Conservation (phyloP, 2,113 vertebrate genomes). For the Theristicus caerulescens region DNA sequence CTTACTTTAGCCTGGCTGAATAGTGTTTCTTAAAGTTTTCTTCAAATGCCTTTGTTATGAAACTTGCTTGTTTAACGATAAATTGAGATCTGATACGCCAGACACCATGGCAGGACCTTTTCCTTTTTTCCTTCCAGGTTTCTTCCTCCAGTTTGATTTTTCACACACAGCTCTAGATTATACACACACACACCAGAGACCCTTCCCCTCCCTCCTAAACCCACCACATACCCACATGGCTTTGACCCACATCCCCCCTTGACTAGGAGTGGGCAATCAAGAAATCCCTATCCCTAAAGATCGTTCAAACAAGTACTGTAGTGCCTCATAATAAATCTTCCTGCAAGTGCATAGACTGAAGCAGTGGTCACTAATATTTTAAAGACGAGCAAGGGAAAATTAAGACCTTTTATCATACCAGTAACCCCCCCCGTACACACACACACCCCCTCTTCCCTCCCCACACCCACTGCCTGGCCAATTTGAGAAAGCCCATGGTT, state of each 20-base stretch:
- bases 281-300: not conserved
- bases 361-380: not conserved
- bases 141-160: not conserved
- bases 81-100: not conserved
- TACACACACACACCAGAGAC: rapidly evolving
- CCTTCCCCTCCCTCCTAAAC: not conserved
- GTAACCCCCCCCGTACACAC: not conserved
- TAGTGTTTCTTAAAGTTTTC: not conserved
- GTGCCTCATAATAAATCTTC: too few species aligned
- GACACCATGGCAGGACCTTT: not conserved
- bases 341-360: not conserved
- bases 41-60: not conserved
- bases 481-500: not conserved
- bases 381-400: not conserved
- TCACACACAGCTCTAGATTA: not conserved
- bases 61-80: not conserved
- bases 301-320: not conserved
- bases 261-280: not conserved
- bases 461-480: rapidly evolving
- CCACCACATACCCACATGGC: rapidly evolving
- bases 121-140: not conserved
- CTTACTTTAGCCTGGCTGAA: not conserved
- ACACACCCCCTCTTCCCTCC: not conserved
- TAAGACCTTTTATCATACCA: not conserved
- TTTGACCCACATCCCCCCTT: not conserved